A percentile compares a stretch with the other conserved stretches of the same genome.
Evolutionary conservation across 2,113 vertebrate genomes (phyloP).

Genomic region (Syngnathus floridae): DNA sequence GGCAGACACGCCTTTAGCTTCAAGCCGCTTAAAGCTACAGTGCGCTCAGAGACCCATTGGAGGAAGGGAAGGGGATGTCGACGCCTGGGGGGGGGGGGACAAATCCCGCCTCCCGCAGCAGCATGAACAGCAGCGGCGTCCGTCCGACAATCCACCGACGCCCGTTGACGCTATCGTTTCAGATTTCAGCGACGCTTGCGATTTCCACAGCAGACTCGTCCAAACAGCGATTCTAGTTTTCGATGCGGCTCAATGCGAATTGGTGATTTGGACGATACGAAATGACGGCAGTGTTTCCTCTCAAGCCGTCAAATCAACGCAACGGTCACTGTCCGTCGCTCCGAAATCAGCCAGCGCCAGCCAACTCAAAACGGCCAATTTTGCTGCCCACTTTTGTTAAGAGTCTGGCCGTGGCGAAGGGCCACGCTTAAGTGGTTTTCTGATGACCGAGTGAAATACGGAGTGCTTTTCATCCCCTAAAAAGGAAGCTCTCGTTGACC

Average conservation of each 20-base stretch:
- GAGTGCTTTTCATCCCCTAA: conserved; percentile 7
- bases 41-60: not conserved
- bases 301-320: not conserved
- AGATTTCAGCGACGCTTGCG: not conserved
- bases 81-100: not conserved
- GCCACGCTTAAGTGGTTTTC: not conserved
- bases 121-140: not conserved
- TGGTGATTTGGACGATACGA: too few species aligned
- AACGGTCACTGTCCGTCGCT: not conserved
- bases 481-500: not conserved
- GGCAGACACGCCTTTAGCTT: not conserved
- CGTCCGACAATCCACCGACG: too few species aligned
- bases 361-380: not conserved
- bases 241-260: too few species aligned
- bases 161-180: not conserved
- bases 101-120: not conserved
- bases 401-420: not conserved
- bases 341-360: not conserved
- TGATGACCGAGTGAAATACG: conserved; percentile 2
- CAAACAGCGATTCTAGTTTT: not conserved
- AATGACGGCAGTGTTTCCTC: not conserved
- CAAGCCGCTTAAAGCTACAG: not conserved
- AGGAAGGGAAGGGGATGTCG: not conserved
- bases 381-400: not conserved
- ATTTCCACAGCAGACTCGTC: not conserved